phyloP scores from a whole-genome alignment of 92 coral and sea anemone species.

The Epizoanthus fatuus region DNA sequence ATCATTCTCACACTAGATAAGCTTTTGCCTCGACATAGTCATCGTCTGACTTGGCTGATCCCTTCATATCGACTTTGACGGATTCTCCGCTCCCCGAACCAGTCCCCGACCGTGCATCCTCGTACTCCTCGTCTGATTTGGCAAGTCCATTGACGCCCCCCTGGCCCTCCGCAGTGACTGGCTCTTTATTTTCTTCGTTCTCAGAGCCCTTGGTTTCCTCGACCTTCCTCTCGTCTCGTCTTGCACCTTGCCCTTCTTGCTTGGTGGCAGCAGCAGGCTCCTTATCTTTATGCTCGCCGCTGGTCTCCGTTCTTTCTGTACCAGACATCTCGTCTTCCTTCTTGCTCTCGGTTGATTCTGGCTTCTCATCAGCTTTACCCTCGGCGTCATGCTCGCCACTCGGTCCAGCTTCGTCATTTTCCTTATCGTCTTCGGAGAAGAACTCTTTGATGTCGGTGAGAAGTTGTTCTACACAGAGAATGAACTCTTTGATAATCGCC shows the following conservation, averaged over 20 bases:
- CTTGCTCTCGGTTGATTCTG: not conserved
- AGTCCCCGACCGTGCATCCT: slow-evolving; percentile 26
- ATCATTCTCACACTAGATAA: not conserved
- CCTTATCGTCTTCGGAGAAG: slow-evolving; percentile 61
- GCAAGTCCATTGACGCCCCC: not conserved
- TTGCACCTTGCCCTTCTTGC: no score
- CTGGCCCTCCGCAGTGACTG: not conserved
- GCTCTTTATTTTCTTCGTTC: not conserved
- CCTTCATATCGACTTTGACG: not conserved
- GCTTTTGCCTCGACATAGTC: slow-evolving; percentile 6
- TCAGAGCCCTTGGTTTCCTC: slow-evolving; percentile 31
- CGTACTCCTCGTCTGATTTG: slow-evolving; percentile 38
- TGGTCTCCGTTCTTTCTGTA: not conserved
- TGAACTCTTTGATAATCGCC: slow-evolving; percentile 74
- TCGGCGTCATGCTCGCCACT: slow-evolving; percentile 33
- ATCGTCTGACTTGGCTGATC: not conserved
- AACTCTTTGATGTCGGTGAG: slow-evolving; percentile 70
- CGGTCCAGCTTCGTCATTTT: slow-evolving; percentile 34
- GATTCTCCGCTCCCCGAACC: slow-evolving; percentile 5
- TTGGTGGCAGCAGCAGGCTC: not conserved
- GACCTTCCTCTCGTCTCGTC: slow-evolving; percentile 18
- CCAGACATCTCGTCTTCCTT: slow-evolving; percentile 27
- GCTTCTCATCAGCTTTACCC: not conserved
- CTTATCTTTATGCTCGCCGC: not conserved
- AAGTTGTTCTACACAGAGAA: slow-evolving; percentile 62